A percentile compares a stretch with the other conserved stretches of the same genome.
These are phyloP conservation scores for Poicephalus meyeri DNA, from an alignment of 2,113 vertebrate genomes.

Conservation along the genomic window DNA sequence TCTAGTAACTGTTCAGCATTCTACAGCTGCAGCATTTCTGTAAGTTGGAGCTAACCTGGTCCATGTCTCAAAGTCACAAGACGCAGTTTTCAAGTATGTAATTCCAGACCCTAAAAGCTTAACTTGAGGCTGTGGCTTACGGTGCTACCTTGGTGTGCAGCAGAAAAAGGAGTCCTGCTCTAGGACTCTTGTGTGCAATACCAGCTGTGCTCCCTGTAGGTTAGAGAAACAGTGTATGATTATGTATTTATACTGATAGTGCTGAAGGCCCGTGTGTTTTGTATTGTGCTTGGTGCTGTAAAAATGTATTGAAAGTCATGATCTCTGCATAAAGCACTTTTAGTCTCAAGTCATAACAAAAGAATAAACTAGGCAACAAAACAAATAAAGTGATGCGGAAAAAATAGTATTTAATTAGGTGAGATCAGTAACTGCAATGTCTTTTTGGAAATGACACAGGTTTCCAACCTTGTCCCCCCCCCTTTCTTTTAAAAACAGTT, in stretches of 20 bases:
- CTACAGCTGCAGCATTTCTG: background rate
- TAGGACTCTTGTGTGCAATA: background rate
- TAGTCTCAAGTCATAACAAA: background rate
- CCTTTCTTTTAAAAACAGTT: background rate
- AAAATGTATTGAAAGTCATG: background rate
- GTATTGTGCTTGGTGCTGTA: background rate
- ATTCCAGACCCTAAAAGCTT: background rate
- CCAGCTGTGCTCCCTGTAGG: background rate
- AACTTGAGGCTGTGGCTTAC: background rate
- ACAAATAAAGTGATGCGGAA: background rate
- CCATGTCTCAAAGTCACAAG: background rate
- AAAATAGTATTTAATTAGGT: background rate
- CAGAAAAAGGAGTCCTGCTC: background rate
- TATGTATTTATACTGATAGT: background rate
- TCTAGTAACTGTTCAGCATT: background rate
- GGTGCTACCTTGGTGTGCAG: background rate
- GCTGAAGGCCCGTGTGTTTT: background rate
- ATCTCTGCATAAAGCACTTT: background rate
- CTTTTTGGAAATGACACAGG: background rate
- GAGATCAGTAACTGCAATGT: background rate
- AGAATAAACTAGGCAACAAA: background rate
- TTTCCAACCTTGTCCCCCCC: background rate
- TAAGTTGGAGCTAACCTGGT: background rate
- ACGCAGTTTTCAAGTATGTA: background rate
- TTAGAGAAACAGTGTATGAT: background rate